Percentiles rank a stretch among this genome's conserved stretches.
These are phyloP conservation scores for Xyrichtys novacula DNA, from an alignment of 2,797 vertebrate species.

Conservation along the genomic window DNA sequence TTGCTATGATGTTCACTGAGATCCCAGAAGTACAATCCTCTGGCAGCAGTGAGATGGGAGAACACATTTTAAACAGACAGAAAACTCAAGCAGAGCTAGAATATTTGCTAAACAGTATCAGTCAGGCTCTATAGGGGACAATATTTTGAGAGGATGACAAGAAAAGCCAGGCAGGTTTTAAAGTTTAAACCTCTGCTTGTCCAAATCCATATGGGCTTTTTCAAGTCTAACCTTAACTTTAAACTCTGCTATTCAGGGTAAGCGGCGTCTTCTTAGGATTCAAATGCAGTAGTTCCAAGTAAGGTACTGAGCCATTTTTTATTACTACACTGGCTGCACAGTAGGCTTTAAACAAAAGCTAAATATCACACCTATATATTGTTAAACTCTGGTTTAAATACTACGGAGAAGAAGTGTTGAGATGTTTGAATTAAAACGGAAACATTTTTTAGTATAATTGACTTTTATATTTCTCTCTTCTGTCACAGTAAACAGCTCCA, in stretches of 20 bases:
- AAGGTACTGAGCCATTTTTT: constrained; percentile 60
- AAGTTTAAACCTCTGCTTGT: not conserved
- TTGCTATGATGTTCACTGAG: too few species aligned
- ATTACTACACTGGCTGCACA: constrained; percentile 11
- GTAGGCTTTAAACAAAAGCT: not conserved
- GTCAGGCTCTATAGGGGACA: not conserved
- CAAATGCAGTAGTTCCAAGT: constrained; percentile 78
- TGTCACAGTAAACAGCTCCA: constrained; percentile 48
- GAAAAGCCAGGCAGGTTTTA: too few species aligned
- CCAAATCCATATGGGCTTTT: not conserved
- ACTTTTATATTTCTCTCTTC: constrained; percentile 33
- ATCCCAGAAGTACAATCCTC: too few species aligned
- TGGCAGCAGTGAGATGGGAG: too few species aligned
- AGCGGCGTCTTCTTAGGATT: constrained; percentile 76
- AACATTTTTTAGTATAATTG: not conserved
- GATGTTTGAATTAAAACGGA: not conserved
- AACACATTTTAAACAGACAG: too few species aligned
- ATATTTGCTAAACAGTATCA: not conserved
- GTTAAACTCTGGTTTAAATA: not conserved
- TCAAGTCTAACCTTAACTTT: constrained; percentile 40
- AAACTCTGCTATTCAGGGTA: constrained; percentile 71
- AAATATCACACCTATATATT: not conserved
- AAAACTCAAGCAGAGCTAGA: too few species aligned
- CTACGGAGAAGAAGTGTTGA: not conserved
- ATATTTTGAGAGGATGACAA: not conserved